Conservation (phyloP, 2,113 vertebrate species). For the Perognathus longimembris region DNA sequence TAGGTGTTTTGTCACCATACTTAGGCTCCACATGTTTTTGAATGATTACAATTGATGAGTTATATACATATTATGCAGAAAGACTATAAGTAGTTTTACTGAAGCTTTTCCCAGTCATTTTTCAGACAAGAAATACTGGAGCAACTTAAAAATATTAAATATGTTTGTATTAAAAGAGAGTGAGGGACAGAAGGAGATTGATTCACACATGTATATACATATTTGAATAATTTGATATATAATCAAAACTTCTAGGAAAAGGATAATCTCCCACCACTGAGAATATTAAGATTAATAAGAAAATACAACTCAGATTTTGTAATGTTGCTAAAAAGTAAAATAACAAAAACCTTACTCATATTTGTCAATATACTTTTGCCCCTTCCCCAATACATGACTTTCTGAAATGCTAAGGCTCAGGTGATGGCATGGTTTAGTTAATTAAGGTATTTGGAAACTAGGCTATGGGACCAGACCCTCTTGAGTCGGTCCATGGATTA, state of each 20-base stretch:
- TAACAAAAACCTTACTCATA: no score
- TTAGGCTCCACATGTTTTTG: no score
- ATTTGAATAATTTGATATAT: background rate
- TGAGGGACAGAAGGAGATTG: background rate
- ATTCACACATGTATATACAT: no score
- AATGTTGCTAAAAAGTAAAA: background rate
- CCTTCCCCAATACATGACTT: background rate
- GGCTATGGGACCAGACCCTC: rapidly evolving
- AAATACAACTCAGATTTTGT: background rate
- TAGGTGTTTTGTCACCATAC: no score
- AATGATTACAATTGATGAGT: no score
- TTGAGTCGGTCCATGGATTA: rapidly evolving
- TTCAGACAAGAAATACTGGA: background rate
- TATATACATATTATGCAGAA: background rate
- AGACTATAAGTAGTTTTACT: background rate
- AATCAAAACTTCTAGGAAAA: background rate
- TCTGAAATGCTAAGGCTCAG: background rate
- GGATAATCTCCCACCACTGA: background rate
- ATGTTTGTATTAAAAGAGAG: background rate
- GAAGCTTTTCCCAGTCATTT: background rate
- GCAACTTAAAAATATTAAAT: background rate
- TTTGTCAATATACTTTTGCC: background rate
- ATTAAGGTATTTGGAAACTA: background rate
- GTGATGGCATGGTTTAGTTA: rapidly evolving
- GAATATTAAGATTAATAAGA: background rate